Percentiles rank a stretch among this genome's conserved stretches.
These are phyloP conservation scores for Ctena decussata DNA, from an alignment of 2,888 invertebrate genomes.

Conservation along the genomic window DNA sequence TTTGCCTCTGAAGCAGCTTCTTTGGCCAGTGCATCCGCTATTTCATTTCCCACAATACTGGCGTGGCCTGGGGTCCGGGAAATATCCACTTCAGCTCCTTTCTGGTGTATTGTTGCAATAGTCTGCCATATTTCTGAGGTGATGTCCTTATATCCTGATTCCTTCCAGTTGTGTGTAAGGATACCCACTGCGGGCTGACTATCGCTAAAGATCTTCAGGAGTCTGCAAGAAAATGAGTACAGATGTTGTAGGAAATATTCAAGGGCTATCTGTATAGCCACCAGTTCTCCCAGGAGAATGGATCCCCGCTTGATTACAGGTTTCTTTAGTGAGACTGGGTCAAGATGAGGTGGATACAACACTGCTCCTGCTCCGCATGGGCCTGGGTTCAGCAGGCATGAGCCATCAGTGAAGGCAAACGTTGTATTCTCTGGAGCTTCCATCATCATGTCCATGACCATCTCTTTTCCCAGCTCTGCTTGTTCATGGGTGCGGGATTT, in stretches of 20 bases:
- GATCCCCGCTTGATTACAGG: slow-evolving; percentile 9
- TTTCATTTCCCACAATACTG: background rate
- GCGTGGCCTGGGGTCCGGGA: background rate
- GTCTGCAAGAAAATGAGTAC: background rate
- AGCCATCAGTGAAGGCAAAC: too few species aligned
- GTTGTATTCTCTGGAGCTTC: too few species aligned
- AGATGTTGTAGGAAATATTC: background rate
- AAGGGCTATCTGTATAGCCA: slow-evolving; percentile 28
- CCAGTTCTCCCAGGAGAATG: slow-evolving; percentile 34
- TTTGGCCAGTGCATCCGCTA: slow-evolving; percentile 8
- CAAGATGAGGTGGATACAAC: too few species aligned
- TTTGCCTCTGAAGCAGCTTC: slow-evolving; percentile 22
- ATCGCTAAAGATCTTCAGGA: slow-evolving; percentile 12
- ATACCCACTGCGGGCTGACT: slow-evolving; percentile 24
- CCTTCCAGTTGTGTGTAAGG: slow-evolving; percentile 12
- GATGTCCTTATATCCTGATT: background rate
- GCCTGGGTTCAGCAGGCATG: too few species aligned
- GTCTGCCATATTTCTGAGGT: slow-evolving; percentile 12
- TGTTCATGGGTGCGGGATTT: too few species aligned
- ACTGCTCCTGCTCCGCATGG: too few species aligned
- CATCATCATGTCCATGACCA: too few species aligned
- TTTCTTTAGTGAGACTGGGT: too few species aligned
- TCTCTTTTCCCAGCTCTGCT: too few species aligned
- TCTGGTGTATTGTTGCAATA: background rate
- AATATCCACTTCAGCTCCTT: background rate